Base-by-base conservation (phyloP, 2,797 vertebrate genomes). In the Scolopax bukidnonensis region DNA sequence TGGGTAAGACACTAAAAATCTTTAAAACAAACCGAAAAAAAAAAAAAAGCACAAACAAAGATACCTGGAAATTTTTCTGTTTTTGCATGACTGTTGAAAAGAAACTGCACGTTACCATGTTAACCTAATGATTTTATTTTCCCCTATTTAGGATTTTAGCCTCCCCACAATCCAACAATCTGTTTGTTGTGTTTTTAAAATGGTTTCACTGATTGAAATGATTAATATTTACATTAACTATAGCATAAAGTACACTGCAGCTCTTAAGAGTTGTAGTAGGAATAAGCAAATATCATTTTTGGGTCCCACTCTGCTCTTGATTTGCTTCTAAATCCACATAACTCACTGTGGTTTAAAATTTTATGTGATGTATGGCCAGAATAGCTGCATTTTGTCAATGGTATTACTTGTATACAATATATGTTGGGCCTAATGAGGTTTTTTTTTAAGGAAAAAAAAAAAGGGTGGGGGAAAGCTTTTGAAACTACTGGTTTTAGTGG, bases 1-100 rank as follows among this genome's bases (percentile, higher is more conserved):
- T 99, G 90, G 99, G 99, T 99, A 98, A 99, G 98, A 94, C 78
- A 95, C 95, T 97, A 97, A 93, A 95, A 94, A 96, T 96, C 93
- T 97, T 96, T 97, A 87, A 95, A 97, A 64, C 93, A 97, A 97
- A 97, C 82, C 12, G 43, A 64, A 59, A 60, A 78, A 36, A 36
- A 36, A 78, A 80, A 95, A 94, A 95, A 89, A 83, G 90, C 93
- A 86, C 87, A 96, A 94, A 87, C 5, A 94, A 53, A 95, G 81
- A 94, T 93, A 84, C 84, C 80, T 87, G 85, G 68, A 87, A 86
- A 9, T 14, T 89, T 96, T 93, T 86, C 94, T 96, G 85, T 75
- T 96, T 96, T 94, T 96, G 96, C 96, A 95, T 96, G 94, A 96
- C 70, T 94, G 48, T 93, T 96, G 88, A 94, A 87, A 91, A 91